These are phyloP conservation scores for Gavia stellata DNA, from an alignment of 2,113 vertebrate genomes.

Conservation along the genomic window DNA sequence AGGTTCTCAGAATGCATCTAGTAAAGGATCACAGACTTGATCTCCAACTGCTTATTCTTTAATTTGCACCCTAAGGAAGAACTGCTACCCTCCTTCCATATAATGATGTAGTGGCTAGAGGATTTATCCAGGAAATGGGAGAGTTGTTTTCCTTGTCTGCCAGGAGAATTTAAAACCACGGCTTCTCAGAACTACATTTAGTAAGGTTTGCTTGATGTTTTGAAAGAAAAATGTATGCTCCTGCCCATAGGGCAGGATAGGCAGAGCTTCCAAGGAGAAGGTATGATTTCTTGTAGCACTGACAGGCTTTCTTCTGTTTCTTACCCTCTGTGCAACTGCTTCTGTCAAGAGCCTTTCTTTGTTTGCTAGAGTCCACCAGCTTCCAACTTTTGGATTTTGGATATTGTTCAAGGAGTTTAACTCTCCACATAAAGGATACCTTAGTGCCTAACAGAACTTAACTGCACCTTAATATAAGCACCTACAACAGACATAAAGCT, in stretches of 20 bases:
- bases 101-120: not conserved
- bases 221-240: not conserved
- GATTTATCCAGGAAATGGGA: not conserved
- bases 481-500: not conserved
- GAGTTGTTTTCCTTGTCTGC: not conserved
- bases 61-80: not conserved
- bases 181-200: not conserved
- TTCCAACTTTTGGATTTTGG: not conserved
- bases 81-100: not conserved
- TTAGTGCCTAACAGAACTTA: not conserved
- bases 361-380: not conserved
- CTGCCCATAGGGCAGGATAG: not conserved
- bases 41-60: not conserved
- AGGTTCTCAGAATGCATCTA: not conserved
- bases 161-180: not conserved
- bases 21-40: not conserved
- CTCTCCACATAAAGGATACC: not conserved
- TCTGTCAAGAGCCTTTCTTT: not conserved
- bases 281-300: not conserved
- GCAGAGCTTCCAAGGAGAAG: not conserved
- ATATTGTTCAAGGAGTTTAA: not conserved
- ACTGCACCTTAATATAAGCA: not conserved
- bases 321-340: not conserved
- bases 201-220: not conserved
- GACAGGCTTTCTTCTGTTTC: not conserved